Base-by-base conservation (phyloP, 1,140 invertebrate species). In the Drosophila nigromelanica region DNA sequence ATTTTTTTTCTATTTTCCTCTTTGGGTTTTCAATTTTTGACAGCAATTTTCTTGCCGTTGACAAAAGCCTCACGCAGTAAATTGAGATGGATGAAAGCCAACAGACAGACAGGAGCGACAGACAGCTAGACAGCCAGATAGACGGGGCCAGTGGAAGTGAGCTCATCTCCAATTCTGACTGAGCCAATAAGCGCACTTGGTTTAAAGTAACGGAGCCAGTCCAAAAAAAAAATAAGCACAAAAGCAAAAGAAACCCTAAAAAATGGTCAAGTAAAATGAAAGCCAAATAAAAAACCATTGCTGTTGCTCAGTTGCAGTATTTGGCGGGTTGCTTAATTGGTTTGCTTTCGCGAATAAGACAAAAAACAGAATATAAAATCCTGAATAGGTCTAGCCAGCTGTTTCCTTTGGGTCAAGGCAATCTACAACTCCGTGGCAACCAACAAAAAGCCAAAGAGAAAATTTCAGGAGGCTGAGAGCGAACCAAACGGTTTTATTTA, bases 41-140 rank as follows among this genome's bases (percentile, higher is more conserved):
- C 71, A 69, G 64, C 71, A 58, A 70, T 74, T 74, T 74, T 74
- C 72, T 74, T 74, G 66, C 52, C 72, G 72, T 71, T 70, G 72
- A 74, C 72, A 74, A 74, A 74, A 71, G 72, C 72, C 59, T 68
- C 52, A 74, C 72, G 67, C 72, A 70, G 66, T 74, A 74, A 74
- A 74, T 74, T 74, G 72, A 74, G 72, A 74, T 74, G 66, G 72
- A 74, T 74, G 72, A 70, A 62, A 74, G 52, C 42, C 72, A 74
- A 40, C 51, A 33, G 45, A 24, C 55, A 50, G 42, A 33, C 52
- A 24, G 35, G 33, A 21, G 24, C 14, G 37, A 43, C 27, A 8
- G 35, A 66, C 33, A 58, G 15, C 40, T 8, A 43, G 55, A 55
- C 51, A 37, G 21, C 35, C 35, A 52, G 42, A 45, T 55, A 55